Evolutionary conservation across 2,888 invertebrate genomes (phyloP).

Genomic region (Acanthococcus lagerstroemiae): DNA sequence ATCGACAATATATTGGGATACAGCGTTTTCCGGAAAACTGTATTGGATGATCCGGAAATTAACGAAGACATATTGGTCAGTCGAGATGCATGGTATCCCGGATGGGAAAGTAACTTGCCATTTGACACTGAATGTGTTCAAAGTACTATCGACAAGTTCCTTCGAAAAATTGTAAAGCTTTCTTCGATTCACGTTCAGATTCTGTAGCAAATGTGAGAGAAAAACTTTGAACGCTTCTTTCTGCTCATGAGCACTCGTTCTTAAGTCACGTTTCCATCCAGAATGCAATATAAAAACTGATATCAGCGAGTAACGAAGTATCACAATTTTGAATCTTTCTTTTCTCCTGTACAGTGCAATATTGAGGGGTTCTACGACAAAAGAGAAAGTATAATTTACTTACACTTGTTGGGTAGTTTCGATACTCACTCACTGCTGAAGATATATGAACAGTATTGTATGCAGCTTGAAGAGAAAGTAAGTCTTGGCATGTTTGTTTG

Average conservation of each 20-base stretch:
- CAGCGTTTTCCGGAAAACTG: constrained; percentile 36
- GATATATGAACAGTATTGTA: constrained; percentile 44
- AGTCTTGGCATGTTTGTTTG: constrained; percentile 3
- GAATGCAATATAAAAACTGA: constrained; percentile 20
- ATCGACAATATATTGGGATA: constrained; percentile 46
- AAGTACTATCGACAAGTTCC: not conserved
- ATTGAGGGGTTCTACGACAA: constrained; percentile 48
- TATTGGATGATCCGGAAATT: constrained; percentile 41
- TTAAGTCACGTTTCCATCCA: too few relatives aligned
- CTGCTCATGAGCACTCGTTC: too few relatives aligned
- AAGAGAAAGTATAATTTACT: constrained; percentile 48
- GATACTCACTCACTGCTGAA: constrained; percentile 47
- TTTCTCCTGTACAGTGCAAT: constrained; percentile 40
- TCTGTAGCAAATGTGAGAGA: too few relatives aligned
- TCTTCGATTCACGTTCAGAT: too few relatives aligned
- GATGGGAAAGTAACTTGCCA: too few relatives aligned
- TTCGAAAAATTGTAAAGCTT: not conserved
- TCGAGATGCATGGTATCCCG: too few relatives aligned
- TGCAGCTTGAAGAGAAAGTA: constrained; percentile 45
- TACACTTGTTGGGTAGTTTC: constrained; percentile 49
- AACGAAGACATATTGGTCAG: constrained; percentile 41
- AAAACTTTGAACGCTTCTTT: too few relatives aligned
- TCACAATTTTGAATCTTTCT: constrained; percentile 1
- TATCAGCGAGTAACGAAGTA: constrained; percentile 8
- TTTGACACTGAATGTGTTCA: not conserved